Evolutionary conservation across 1,140 invertebrate genomes (phyloP), one percentile per base, ranked within the genome.

Genomic region (Agrypnia vestita): DNA sequence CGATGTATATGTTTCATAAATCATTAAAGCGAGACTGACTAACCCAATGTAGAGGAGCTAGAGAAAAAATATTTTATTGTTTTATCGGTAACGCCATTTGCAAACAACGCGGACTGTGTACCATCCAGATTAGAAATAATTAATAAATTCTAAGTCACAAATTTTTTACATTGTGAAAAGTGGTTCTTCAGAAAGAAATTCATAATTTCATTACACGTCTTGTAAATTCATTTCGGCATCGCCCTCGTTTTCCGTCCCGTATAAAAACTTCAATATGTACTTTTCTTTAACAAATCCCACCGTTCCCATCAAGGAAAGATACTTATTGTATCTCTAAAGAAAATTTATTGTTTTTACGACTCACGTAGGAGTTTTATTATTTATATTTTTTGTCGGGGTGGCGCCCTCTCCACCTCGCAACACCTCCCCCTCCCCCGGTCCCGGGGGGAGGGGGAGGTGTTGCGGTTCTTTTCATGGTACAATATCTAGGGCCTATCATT

Each of bases 281-380:
- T 82, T 82, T 82, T 67, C 74, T 76, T 76, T 77, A 76, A 82
- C 78, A 82, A 82, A 82, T 82, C 81, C 81, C 78, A 80, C 79
- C 81, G 75, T 78, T 75, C 78, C 81, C 78, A 82, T 82, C 81
- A 82, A 76, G 81, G 75, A 76, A 59, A 80, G 78, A 80, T 82
- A 82, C 81, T 82, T 82, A 82, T 82, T 82, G 81, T 82, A 82
- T 82, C 81, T 82, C 78, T 82, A 82, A 82, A 82, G 81, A 75
- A 82, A 82, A 82, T 82, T 82, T 82, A 82, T 82, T 82, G 81
- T 82, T 82, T 82, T 82, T 82, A 82, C 81, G 81, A 78, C 78
- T 80, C 81, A 82, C 81, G 81, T 82, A 82, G 81, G 81, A 82
- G 81, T 82, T 82, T 82, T 82, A 82, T 82, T 82, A 82, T 82